Evolutionary conservation across 2,113 vertebrate species (phyloP).

Genomic region (Illadopsis cleaveri): DNA sequence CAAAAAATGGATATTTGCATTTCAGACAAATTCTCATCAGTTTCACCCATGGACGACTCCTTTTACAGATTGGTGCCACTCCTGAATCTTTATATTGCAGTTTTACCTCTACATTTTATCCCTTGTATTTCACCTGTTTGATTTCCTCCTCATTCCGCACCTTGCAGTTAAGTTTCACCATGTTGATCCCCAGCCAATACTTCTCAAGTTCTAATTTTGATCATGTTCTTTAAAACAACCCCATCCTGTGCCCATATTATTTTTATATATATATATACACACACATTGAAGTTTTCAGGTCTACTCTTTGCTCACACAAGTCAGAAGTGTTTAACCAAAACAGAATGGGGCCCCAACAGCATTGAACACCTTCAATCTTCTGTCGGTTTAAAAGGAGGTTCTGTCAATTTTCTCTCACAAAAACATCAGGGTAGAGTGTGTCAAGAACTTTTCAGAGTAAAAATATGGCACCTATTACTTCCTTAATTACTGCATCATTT

Average conservation of each 20-base stretch:
- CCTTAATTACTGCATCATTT: neutral
- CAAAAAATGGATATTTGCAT: neutral
- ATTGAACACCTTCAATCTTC: neutral
- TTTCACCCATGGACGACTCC: neutral
- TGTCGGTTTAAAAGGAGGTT: neutral
- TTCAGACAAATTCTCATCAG: neutral
- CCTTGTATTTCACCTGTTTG: neutral
- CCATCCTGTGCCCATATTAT: neutral
- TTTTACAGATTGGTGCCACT: neutral
- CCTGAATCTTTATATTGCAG: neutral
- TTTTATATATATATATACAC: too few species aligned
- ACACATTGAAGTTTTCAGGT: neutral
- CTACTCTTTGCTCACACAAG: neutral
- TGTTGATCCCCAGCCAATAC: neutral
- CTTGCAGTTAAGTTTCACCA: neutral
- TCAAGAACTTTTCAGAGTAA: neutral
- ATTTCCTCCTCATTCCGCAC: neutral
- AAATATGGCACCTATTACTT: neutral
- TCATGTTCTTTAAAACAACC: neutral
- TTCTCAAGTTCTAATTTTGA: neutral
- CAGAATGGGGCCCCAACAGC: neutral
- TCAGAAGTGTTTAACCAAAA: neutral
- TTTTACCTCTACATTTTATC: neutral
- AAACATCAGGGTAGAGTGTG: neutral
- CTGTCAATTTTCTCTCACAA: neutral